Base-by-base conservation (phyloP, 2,113 vertebrate genomes). In the Daphoenositta chrysoptera region DNA sequence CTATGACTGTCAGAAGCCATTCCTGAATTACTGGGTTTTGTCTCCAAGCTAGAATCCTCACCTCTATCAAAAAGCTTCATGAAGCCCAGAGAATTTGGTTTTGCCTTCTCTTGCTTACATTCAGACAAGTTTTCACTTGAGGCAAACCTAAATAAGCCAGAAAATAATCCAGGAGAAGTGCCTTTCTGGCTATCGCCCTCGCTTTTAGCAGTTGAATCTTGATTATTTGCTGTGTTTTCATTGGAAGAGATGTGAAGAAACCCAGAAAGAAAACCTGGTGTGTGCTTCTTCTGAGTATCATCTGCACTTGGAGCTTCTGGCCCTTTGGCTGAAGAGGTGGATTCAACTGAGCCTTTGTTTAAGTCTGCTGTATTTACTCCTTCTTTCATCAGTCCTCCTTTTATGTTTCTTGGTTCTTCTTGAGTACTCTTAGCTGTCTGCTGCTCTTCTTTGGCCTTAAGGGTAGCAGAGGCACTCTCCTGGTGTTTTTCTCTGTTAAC, bases 191-290 rank as follows among this genome's bases (percentile, higher is more conserved):
- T 71, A 83, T 71, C 94, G 26, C 69, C 68, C 87, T 94, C 83
- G 6, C 82, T 95, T 95, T 97, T 97, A 51, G 79, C 37, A 69
- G 83, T 23, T 3, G 47, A 64, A n/a, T 98, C 95, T 71, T 97
- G 97, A 88, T 94, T 92, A 94, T 7, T 89, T 60, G 82, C 79
- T 33, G 86, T 51, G n/a, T 98, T 96, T 86, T 98, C 98, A 81
- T 58, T 88, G 77, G 97, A 96, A 92, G 98, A 96, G 95, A 94
- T 95, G 64, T 40, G 96, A 75, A 98, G 97, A 15, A 98, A 93
- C 39, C 96, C 98, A 73, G 98, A 98, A 94, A 99, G 92, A 89
- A 99, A 97, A 20, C 98, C 95, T 65, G 97, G 40, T 97, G 96
- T 22, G 27, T 66, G 33, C 51, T 94, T 53, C 70, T 94, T 95